Base-by-base conservation (phyloP, 1,140 invertebrate genomes). In the Heliconius hermathena region DNA sequence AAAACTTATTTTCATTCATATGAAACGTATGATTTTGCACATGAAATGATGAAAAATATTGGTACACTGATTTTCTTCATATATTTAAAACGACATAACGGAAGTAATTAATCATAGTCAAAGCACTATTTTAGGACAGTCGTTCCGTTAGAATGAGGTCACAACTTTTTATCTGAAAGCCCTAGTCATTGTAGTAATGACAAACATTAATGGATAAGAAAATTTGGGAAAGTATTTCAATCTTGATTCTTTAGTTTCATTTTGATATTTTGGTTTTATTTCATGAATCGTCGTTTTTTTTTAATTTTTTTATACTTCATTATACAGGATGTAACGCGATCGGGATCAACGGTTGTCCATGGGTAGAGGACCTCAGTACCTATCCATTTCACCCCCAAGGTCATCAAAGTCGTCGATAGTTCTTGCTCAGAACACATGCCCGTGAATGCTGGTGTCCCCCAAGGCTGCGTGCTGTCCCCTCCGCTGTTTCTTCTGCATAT, bases 51-150 rank as follows among this genome's bases (percentile, higher is more conserved):
- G 13, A 29, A 66, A 66, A 66, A 16, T 2, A 29, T 9, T n/a
- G 3, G 2, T 33, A 72, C 36, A 38, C 33, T 18, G 71, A 36
- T 72, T n/a, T 71, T 38, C 29, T 11, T 38, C 38, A n/a, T 38
- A n/a, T 33, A 66, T 75, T 38, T 46, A 16, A 38, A 49, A 54
- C 33, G 36, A 75, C 52, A 75, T 75, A 33, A 22, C 36, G 20
- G 20, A 36, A n/a, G 54, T 60, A 36, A 76, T 76, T 71, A 76
- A 76, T 76, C 75, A 75, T 38, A 13, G 74, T 22, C 74, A 20
- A 20, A 60, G 73, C 46, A 74, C 46, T 33, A 46, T 72, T 72
- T 72, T 72, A 46, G 46, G 73, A 74, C 73, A 54, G 73, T 49
- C 52, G 74, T 70, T 76, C 29, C 13, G 54, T 60, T 26, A 8